Evolutionary conservation across 2,888 invertebrate species (phyloP).

Genomic region (Archips xylosteana): DNA sequence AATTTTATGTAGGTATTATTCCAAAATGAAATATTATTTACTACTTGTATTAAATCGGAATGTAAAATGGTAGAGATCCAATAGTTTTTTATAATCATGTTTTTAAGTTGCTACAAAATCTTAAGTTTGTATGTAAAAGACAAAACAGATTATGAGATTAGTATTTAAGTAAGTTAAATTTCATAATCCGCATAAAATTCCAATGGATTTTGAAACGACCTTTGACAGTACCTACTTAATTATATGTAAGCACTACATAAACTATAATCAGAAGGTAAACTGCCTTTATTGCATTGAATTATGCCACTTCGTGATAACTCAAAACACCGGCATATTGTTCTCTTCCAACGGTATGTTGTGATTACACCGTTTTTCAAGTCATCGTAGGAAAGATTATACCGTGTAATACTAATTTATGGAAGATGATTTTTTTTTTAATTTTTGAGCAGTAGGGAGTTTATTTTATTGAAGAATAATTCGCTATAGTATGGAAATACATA

Average conservation of each 20-base stretch:
- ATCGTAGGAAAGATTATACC: background rate
- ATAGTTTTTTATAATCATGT: too few species aligned
- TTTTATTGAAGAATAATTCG: too few species aligned
- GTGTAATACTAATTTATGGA: background rate
- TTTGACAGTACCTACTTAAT: background rate
- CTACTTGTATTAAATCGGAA: background rate
- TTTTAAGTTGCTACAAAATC: too few species aligned
- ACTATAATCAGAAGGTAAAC: background rate
- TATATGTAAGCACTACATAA: background rate
- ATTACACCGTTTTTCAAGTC: conserved; percentile 5
- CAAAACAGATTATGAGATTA: background rate
- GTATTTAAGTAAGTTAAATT: background rate
- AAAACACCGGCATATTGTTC: conserved; percentile 14
- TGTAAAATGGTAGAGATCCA: too few species aligned
- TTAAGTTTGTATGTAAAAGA: background rate
- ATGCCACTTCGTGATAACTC: conserved; percentile 16
- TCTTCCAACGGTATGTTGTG: background rate
- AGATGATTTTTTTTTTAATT: background rate
- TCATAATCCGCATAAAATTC: background rate
- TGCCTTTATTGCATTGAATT: conserved; percentile 21
- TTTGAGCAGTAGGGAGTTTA: background rate
- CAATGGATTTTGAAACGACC: background rate
- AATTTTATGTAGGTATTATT: background rate
- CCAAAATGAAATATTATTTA: background rate
- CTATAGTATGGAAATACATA: too few species aligned